Percentiles rank a stretch among this genome's conserved stretches.
Evolutionary conservation across 2,888 invertebrate species (phyloP).

Genomic region (Lepetodrilus schrolli): DNA sequence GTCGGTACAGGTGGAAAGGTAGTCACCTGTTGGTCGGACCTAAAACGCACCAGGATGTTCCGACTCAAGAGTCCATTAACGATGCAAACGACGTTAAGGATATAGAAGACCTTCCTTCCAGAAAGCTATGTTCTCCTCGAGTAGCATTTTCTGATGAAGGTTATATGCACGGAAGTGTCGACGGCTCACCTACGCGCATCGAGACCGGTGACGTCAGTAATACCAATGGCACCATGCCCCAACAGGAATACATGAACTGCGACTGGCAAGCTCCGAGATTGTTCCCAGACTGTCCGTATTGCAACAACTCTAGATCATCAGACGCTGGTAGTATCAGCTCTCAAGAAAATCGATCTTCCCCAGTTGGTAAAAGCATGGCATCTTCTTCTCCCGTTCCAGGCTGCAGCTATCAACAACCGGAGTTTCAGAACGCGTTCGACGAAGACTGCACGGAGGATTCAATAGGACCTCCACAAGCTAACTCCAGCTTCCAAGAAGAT

Average conservation of each 20-base stretch:
- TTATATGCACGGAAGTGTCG: too few species aligned
- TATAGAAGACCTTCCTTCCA: neutral
- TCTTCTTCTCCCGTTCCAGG: neutral
- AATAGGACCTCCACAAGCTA: constrained; percentile 1
- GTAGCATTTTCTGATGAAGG: neutral
- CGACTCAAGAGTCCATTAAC: neutral
- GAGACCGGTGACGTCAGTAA: too few species aligned
- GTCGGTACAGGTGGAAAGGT: neutral
- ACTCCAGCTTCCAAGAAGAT: constrained; percentile 14
- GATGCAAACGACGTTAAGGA: neutral
- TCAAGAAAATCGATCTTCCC: neutral
- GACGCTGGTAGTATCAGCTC: neutral
- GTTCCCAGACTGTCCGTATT: neutral
- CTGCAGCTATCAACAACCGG: neutral
- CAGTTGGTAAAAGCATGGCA: neutral
- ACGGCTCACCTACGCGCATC: too few species aligned
- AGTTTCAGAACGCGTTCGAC: neutral
- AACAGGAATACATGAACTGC: neutral
- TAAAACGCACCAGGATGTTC: neutral
- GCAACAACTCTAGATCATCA: neutral
- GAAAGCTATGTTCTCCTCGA: neutral
- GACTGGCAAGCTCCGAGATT: neutral
- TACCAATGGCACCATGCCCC: neutral
- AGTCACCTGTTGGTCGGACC: neutral
- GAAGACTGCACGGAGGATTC: neutral